These are phyloP conservation scores for Orussus abietinus DNA, from an alignment of 1,140 invertebrate species.

Conservation along the genomic window DNA sequence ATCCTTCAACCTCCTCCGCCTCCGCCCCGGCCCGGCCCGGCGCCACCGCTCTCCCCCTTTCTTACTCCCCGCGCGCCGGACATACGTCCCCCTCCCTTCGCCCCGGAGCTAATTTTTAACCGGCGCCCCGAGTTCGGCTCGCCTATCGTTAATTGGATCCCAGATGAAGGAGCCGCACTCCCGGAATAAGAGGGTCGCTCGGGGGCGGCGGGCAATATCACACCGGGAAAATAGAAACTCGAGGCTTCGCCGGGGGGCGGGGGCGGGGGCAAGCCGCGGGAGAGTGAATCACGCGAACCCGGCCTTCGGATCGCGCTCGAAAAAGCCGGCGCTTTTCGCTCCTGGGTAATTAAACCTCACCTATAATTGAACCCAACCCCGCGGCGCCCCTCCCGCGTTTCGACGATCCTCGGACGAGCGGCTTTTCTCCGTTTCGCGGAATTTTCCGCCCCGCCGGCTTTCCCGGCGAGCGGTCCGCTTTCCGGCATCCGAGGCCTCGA, in stretches of 20 bases:
- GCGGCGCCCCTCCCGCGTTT: too few species aligned
- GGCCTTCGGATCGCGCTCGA: too few species aligned
- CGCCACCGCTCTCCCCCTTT: constrained; percentile 11
- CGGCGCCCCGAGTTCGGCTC: constrained; percentile 31
- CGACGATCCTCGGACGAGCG: too few species aligned
- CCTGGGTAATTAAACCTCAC: too few species aligned
- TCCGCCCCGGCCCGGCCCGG: constrained; percentile 15
- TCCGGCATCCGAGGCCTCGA: too few species aligned
- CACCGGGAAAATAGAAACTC: constrained; percentile 10
- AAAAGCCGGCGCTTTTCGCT: too few species aligned
- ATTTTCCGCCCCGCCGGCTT: too few species aligned
- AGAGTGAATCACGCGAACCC: too few species aligned
- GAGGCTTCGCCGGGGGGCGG: neutral
- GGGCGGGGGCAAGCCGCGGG: too few species aligned
- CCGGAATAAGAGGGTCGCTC: constrained; percentile 13
- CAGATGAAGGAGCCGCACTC: constrained; percentile 37
- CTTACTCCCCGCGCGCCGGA: constrained; percentile 8
- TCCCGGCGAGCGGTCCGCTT: too few species aligned
- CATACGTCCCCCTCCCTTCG: constrained; percentile 5
- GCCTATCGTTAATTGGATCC: constrained; percentile 47
- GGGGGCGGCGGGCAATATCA: constrained; percentile 14
- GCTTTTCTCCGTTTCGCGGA: too few species aligned
- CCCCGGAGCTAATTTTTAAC: constrained; percentile 41
- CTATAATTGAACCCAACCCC: too few species aligned
- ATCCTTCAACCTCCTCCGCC: constrained; percentile 6